Base-by-base conservation (phyloP, 1,140 invertebrate genomes). In the Leptonema lineaticorne region DNA sequence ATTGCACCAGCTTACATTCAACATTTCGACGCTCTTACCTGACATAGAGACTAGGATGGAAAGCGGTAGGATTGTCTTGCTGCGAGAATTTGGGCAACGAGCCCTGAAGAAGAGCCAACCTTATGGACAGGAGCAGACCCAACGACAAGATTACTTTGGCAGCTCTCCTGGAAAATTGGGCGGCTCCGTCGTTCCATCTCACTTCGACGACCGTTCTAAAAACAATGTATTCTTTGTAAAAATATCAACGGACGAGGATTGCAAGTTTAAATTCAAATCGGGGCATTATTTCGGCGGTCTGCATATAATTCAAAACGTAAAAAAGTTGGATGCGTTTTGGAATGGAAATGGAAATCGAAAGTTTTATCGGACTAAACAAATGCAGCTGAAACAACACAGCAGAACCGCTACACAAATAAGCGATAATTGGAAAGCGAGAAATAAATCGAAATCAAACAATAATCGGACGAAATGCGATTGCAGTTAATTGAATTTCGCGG, bases 61-160 rank as follows among this genome's bases (percentile, higher is more conserved):
- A 93, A 30, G 93, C 91, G 30, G 92, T 87, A 8, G 92, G 92
- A 81, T 94, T 94, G 81, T 94, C 92, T 76, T 92, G 90, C 50
- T 88, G 88, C 27, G 89, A 90, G 78, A 94, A 94, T 70, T 88
- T 88, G 14, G 92, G 92, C 67, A 93, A 78, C 16, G 88, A 85
- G 59, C 91, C 91, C 75, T 92, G 89, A 59, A 92, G 84, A 68
- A 93, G 78, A 33, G 88, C 86, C 48, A 92, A 80, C 58, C 90
- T 84, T 41, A 88, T 83, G 18, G 84, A 83, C 41, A 89, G 79
- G 63, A 91, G 84, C 63, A 90, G 81, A 16, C 85, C 85, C 46
- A 92, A 77, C 1, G 80, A 81, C 18, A 81, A 72, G n/a, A 81
- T 73, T 53, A 90, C 78, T 74, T 86, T 88, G 8, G 87, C 83